Evolutionary conservation across 35 echinoderm and acorn worm genomes (phyloP).

Genomic region (Apostichopus californicus): DNA sequence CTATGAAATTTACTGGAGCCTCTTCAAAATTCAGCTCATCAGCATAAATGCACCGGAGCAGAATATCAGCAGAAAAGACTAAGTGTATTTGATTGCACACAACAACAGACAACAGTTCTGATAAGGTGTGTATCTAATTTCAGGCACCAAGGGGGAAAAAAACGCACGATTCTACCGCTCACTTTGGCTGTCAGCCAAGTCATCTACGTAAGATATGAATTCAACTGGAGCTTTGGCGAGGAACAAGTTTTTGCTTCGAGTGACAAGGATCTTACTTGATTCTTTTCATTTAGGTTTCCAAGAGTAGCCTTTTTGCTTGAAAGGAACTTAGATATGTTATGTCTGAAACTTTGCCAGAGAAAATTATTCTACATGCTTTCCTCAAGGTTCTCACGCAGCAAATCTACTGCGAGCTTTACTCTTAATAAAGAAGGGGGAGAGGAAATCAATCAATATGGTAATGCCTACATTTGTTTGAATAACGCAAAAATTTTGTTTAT

Average conservation of each 20-base stretch:
- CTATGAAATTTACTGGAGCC: too few species aligned
- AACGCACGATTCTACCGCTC: background rate
- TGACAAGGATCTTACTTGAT: background rate
- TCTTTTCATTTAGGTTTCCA: background rate
- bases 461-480: background rate
- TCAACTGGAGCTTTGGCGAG: background rate
- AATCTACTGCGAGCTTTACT: background rate
- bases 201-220: slow-evolving; percentile 3
- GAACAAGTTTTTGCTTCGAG: background rate
- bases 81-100: background rate
- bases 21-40: background rate
- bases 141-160: background rate
- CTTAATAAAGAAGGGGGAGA: background rate
- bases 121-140: slow-evolving; percentile 23
- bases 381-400: background rate
- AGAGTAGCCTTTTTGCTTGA: background rate
- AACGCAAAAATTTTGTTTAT: background rate
- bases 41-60: background rate
- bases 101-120: background rate
- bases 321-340: background rate
- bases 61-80: too few species aligned
- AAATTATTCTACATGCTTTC: slow-evolving; percentile 11
- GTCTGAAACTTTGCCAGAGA: background rate
- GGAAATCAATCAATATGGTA: background rate
- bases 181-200: slow-evolving; percentile 22